A percentile compares a stretch with the other conserved stretches of the same genome.
Conservation (phyloP, 2,888 invertebrate genomes). For the Tanypteryx hageni region DNA sequence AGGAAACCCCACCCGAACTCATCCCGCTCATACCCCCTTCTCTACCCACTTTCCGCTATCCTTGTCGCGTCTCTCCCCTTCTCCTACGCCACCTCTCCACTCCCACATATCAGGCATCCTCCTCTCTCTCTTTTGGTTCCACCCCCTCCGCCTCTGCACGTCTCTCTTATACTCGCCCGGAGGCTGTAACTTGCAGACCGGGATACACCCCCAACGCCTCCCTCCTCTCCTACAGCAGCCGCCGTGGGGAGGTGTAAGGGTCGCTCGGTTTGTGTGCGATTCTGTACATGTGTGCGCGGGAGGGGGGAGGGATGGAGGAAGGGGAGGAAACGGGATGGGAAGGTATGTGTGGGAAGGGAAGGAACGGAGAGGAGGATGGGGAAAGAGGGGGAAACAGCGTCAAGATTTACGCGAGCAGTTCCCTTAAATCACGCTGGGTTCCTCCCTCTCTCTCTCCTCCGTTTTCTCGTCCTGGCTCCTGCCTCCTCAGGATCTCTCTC, state of each 20-base stretch:
- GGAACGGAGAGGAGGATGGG: neutral
- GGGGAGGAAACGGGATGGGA: neutral
- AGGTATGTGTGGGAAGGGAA: neutral
- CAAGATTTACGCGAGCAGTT: slow-evolving; percentile 57
- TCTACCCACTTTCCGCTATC: neutral
- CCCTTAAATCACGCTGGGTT: slow-evolving; percentile 55
- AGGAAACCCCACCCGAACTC: neutral
- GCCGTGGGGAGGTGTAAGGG: neutral
- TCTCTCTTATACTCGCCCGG: slow-evolving; percentile 3
- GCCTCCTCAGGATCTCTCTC: neutral
- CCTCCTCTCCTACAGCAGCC: neutral
- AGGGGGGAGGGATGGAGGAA: neutral
- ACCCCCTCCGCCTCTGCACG: neutral
- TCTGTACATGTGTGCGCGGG: slow-evolving; percentile 9
- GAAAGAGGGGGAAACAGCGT: slow-evolving; percentile 17
- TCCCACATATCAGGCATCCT: neutral
- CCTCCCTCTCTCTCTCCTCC: neutral
- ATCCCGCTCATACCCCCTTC: neutral
- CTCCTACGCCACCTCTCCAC: neutral
- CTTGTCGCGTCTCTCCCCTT: neutral
- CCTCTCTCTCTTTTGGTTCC: neutral
- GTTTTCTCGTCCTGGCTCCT: neutral
- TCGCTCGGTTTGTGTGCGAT: neutral
- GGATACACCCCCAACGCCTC: neutral
- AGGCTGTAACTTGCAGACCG: slow-evolving; percentile 38